Conservation (phyloP, 2,113 vertebrate species). For the Agelaius phoeniceus region DNA sequence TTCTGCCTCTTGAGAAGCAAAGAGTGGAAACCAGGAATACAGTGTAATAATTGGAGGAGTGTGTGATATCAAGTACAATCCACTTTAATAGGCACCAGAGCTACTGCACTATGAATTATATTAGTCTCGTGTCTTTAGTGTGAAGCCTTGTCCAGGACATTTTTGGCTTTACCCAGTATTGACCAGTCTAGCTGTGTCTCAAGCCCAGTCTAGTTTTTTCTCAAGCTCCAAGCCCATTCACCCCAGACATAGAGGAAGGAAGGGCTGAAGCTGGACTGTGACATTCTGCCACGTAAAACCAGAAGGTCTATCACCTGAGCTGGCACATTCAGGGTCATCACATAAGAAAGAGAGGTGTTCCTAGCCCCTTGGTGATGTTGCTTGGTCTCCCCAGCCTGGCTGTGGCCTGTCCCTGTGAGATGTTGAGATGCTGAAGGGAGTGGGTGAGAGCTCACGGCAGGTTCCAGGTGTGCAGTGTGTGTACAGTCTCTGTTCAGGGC, state of each 20-base stretch:
- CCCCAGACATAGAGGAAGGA: neutral
- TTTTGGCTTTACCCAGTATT: neutral
- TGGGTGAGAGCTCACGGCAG: neutral
- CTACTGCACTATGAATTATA: neutral
- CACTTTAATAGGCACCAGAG: neutral
- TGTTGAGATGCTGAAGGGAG: neutral
- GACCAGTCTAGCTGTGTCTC: neutral
- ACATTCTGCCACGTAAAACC: neutral
- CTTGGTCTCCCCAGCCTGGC: neutral
- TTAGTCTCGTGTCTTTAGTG: neutral
- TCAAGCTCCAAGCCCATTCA: neutral
- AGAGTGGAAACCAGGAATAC: neutral
- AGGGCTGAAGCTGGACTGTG: neutral
- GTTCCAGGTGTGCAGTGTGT: neutral
- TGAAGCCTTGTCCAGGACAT: neutral
- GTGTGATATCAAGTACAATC: neutral
- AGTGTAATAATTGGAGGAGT: neutral
- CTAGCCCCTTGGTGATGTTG: too few species aligned
- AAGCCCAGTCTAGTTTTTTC: too few species aligned
- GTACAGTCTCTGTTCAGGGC: rapidly evolving
- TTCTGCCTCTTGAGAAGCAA: neutral
- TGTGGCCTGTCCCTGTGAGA: neutral
- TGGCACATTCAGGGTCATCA: neutral
- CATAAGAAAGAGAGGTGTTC: neutral
- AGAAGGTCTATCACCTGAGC: neutral